Evolutionary conservation across 2,888 invertebrate genomes (phyloP).

Genomic region (Pachymerium ferrugineum): DNA sequence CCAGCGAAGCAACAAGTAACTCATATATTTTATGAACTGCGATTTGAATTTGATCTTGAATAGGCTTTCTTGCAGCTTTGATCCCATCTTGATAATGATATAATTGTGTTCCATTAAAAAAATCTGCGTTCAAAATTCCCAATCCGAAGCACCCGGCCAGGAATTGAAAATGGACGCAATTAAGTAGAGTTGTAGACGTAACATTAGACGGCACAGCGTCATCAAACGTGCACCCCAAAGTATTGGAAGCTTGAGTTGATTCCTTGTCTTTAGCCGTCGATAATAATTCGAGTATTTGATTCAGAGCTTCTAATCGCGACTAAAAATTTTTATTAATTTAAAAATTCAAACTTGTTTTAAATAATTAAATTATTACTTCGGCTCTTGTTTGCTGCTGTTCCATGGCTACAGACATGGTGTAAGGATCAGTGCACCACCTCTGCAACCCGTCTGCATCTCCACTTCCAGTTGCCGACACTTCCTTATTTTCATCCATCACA

Average conservation of each 20-base stretch:
- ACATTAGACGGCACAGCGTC: slow-evolving; percentile 15
- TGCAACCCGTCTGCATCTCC: slow-evolving; percentile 16
- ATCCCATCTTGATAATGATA: slow-evolving; percentile 58
- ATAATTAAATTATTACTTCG: slow-evolving; percentile 41
- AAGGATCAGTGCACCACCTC: slow-evolving; percentile 36
- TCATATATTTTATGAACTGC: slow-evolving; percentile 55
- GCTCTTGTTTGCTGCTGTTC: slow-evolving; percentile 45
- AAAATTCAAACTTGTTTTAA: no score
- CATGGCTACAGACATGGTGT: slow-evolving; percentile 42
- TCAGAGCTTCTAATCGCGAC: slow-evolving; percentile 48
- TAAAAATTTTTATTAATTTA: slow-evolving; percentile 38
- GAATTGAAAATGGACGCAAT: slow-evolving; percentile 53
- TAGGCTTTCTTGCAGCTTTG: slow-evolving; percentile 51
- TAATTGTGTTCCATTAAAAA: slow-evolving; percentile 46
- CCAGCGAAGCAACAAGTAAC: slow-evolving; percentile 52
- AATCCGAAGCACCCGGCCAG: slow-evolving; percentile 55
- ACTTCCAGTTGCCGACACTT: not conserved
- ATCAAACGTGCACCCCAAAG: not conserved
- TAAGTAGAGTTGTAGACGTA: slow-evolving; percentile 43
- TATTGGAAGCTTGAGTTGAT: not conserved
- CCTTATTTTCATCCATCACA: slow-evolving; percentile 28
- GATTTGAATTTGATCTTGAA: slow-evolving; percentile 53
- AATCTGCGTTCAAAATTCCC: slow-evolving; percentile 41
- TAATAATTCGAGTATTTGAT: slow-evolving; percentile 48
- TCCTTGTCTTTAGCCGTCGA: slow-evolving; percentile 43